Evolutionary conservation across 2,113 vertebrate species (phyloP), one percentile per base, ranked within the genome.

Genomic region (Cryptotis parvus): DNA sequence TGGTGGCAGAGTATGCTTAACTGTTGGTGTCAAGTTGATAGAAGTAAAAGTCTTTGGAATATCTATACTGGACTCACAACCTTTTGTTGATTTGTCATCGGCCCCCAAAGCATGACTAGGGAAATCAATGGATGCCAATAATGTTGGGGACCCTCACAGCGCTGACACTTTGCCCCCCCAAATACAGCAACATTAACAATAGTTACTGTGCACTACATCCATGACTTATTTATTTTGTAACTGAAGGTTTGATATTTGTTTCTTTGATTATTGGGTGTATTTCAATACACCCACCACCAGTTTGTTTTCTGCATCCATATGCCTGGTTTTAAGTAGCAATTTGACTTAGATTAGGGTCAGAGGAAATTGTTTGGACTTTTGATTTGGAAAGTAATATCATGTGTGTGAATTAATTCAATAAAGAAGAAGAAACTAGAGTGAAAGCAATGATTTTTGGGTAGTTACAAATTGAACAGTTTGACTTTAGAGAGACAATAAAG

Each of bases 341-440:
- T 84, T 90, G 81, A 89, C 37, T 94, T 66, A 72, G 33, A 79
- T n/a, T 29, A 24, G 52, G 8, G 35, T 69, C 35, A 45, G 73
- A 70, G 74, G 24, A 65, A 39, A 5, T 10, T n/a, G 27, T 69
- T 26, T 70, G n/a, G 35, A 31, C 29, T 87, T 91, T 86, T 65
- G 33, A 35, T 9, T 70, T 33, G 52, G 73, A 41, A 90, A 83
- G 31, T 35, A 76, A 2, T 10, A 24, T 77, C 2, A 1, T 31
- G 8, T 31, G 52, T 88, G 15, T 12, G 15, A 18, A 31, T 5
- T 52, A 66, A 74, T 66, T 69, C 33, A 16, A 4, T 27, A 35
- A 26, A 79, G 35, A 84, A 92, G 87, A 31, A 72, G 6, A 68
- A 87, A 78, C 1, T 18, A 29, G 15, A 37, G 10, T 8, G 31